phyloP scores from a whole-genome alignment of 2,888 invertebrate species.

The Erebia epiphron region DNA sequence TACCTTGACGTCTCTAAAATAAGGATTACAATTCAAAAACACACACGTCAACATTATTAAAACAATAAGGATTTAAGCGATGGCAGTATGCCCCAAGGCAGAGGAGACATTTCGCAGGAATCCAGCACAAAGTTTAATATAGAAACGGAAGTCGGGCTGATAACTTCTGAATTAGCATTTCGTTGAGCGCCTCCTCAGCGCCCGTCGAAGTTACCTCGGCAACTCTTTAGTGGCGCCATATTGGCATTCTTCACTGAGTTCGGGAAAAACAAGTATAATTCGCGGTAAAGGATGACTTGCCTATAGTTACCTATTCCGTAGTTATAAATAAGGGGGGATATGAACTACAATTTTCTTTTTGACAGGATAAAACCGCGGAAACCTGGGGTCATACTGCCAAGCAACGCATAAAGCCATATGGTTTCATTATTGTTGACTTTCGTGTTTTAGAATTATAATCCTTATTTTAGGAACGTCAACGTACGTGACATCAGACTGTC shows the following conservation, averaged over 20 bases:
- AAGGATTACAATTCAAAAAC: too few relatives aligned
- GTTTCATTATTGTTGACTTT: too few relatives aligned
- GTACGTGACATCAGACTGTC: too few relatives aligned
- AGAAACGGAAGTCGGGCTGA: background rate
- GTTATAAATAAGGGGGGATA: background rate
- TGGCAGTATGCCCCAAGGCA: background rate
- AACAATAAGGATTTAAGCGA: too few relatives aligned
- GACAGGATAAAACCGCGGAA: too few relatives aligned
- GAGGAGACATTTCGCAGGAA: background rate
- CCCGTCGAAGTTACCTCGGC: background rate
- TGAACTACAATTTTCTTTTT: background rate
- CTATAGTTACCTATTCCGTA: background rate
- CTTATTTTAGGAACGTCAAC: too few relatives aligned
- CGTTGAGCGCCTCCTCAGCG: background rate
- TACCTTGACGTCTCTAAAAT: too few relatives aligned
- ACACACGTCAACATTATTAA: too few relatives aligned
- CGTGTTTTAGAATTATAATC: too few relatives aligned
- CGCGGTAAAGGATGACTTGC: background rate
- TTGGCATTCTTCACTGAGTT: slow-evolving; percentile 2
- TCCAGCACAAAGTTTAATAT: slow-evolving; percentile 1
- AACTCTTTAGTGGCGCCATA: slow-evolving; percentile 1
- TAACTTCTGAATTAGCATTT: slow-evolving; percentile 6
- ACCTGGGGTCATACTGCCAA: too few relatives aligned
- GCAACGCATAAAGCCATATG: too few relatives aligned
- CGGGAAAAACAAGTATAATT: background rate